A percentile compares a stretch with the other conserved stretches of the same genome.
Evolutionary conservation across 2,888 invertebrate species (phyloP).

Genomic region (Volucella zonaria): DNA sequence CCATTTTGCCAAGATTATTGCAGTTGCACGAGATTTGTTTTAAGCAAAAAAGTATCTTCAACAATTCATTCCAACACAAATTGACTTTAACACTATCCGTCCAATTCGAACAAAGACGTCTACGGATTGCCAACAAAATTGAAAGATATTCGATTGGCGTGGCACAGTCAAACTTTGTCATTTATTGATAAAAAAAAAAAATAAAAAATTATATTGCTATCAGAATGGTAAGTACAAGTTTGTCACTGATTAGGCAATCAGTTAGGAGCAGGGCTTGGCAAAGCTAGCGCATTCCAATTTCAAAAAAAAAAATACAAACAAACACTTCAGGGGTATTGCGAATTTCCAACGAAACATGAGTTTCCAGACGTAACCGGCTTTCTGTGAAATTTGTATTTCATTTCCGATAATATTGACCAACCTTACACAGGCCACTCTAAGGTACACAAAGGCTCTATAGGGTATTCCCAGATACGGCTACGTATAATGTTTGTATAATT

Average conservation of each 20-base stretch:
- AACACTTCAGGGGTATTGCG: background rate
- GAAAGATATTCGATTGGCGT: constrained; percentile 36
- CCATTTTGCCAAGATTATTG: constrained; percentile 41
- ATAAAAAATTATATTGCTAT: constrained; percentile 21
- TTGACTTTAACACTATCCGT: constrained; percentile 8
- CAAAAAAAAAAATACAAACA: background rate
- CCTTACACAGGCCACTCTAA: too few relatives aligned
- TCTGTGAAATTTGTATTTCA: too few relatives aligned
- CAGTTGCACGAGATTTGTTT: constrained; percentile 1
- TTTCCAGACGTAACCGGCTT: too few relatives aligned
- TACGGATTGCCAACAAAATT: constrained; percentile 17
- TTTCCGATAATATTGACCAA: too few relatives aligned
- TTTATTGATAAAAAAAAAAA: constrained; percentile 47
- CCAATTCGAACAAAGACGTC: constrained; percentile 20
- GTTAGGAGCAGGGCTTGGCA: constrained; percentile 32
- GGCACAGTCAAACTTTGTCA: constrained; percentile 1
- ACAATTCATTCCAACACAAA: background rate
- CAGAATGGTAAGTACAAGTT: constrained; percentile 53
- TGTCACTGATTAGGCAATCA: constrained; percentile 40
- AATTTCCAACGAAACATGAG: too few relatives aligned
- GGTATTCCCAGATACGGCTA: background rate
- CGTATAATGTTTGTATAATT: background rate
- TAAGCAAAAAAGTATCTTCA: background rate
- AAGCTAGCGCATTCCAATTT: constrained; percentile 6
- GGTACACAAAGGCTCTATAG: too few relatives aligned